Percentiles rank a stretch among this genome's conserved stretches.
Evolutionary conservation across 37 sponge, comb jelly and placozoan genomes (phyloP).

Genomic region (Trichoplax adhaerens): DNA sequence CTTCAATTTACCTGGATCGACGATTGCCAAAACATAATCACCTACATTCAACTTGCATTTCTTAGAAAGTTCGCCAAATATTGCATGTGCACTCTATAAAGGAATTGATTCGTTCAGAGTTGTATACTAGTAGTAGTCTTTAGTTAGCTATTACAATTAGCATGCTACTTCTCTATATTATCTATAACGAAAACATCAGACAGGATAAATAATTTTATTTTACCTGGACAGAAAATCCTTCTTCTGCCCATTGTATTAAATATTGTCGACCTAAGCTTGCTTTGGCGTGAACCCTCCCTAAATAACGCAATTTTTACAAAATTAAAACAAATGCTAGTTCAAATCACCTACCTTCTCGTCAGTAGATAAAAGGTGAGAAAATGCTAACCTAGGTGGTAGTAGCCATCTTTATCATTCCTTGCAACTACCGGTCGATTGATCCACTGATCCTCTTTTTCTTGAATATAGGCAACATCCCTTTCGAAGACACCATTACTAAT

Average conservation of each 20-base stretch:
- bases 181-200: background rate
- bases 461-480: constrained; percentile 18
- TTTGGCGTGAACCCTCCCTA: constrained; percentile 26
- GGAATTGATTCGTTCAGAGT: constrained; percentile 18
- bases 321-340: background rate
- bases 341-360: too few species aligned
- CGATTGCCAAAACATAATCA: constrained; percentile 43
- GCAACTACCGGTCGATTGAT: constrained; percentile 39
- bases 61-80: too few species aligned
- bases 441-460: constrained; percentile 31
- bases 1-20: constrained; percentile 1
- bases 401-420: constrained; percentile 25
- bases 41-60: background rate
- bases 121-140: constrained; percentile 31
- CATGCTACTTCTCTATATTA: too few species aligned
- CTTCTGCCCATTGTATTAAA: constrained; percentile 18
- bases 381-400: constrained; percentile 37
- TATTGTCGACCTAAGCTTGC: constrained; percentile 3
- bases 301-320: background rate
- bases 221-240: background rate
- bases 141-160: background rate
- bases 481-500: constrained; percentile 12
- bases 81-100: background rate
- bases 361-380: background rate
- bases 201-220: too few species aligned